phyloP scores from a whole-genome alignment of 1,140 invertebrate genomes.

The Nymphalis io region DNA sequence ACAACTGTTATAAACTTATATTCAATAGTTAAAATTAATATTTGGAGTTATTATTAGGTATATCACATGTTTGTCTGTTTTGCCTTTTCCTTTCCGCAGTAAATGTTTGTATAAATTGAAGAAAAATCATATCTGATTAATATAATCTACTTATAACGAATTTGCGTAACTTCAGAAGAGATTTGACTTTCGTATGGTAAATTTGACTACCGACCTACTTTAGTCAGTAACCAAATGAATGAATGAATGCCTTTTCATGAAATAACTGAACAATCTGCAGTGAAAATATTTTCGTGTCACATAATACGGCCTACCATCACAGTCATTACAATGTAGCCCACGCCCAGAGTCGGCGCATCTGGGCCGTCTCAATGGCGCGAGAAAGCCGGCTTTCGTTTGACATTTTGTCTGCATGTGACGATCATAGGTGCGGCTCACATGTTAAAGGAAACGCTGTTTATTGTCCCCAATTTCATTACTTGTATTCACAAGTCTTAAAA shows the following conservation, averaged over 20 bases:
- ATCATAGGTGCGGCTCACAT: conserved; percentile 24
- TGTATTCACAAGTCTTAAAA: conserved; percentile 9
- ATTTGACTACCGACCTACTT: no score
- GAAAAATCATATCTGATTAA: no score
- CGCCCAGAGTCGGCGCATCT: conserved; percentile 23
- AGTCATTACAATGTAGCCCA: conserved; percentile 29
- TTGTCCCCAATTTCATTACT: conserved; percentile 27
- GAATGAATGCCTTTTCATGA: not conserved
- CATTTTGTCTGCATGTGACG: conserved; percentile 43
- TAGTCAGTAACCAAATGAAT: no score
- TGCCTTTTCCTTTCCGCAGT: no score
- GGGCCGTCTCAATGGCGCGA: conserved; percentile 35
- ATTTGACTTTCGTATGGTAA: no score
- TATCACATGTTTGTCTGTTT: no score
- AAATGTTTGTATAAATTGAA: no score
- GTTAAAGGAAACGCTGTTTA: conserved; percentile 42
- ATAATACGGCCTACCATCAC: not conserved
- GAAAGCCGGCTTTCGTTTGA: conserved; percentile 55
- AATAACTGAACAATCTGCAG: not conserved
- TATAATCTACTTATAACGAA: no score
- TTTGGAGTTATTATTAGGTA: no score
- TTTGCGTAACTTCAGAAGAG: no score
- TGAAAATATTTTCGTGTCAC: not conserved
- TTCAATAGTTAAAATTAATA: no score
- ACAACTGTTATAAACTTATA: no score